Base-by-base conservation (phyloP, 2,888 invertebrate species). In the Heliconius aoede region DNA sequence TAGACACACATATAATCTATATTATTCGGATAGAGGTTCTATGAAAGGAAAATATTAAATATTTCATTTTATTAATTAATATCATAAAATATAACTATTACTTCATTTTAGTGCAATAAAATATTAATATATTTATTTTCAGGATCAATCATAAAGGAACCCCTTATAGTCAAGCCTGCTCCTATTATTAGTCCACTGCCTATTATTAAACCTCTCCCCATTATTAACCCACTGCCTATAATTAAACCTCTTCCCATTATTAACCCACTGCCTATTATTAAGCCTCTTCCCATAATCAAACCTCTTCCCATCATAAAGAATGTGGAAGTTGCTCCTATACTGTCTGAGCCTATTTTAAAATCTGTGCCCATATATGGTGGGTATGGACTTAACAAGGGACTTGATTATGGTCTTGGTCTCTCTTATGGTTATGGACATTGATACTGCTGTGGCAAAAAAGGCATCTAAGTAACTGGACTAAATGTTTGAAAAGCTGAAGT, bases 81-180 rank as follows among this genome's bases (percentile, higher is more conserved):
- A 21, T 46, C 21, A 46, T 46, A 18, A 46, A 46, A 46, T 46
- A 8, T 46, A 8, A 46, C 21, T 46, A 21, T 46, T 46, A 3
- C 11, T 55, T 55, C 4, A 8, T 55, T 55, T 46, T 28, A 15
- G 3, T 55, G 3, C 21, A 11, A 24, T 11, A 55, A 7, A 3
- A 0, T 24, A 71, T 4, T 36, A 72, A 18, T 58, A 36, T 36
- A 60, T 36, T 32, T 51, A 18, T 36, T 36, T 24, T 24, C 60
- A 72, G 72, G 36, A 21, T 7, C 72, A 21, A 72, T 60, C 26
- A 72, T 69, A 46, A 69, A 28, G 46, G 51, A 69, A 51, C 65
- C 65, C 15, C 8, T 36, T 24, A 51, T 69, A 21, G 21, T 72
- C 18, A 72, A 61, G 15, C 15, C 51, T 28, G 55, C 32, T 8